Evolutionary conservation across 2,888 invertebrate genomes (phyloP), one percentile per base, ranked within the genome.

Genomic region (Athripsodes cinereus): DNA sequence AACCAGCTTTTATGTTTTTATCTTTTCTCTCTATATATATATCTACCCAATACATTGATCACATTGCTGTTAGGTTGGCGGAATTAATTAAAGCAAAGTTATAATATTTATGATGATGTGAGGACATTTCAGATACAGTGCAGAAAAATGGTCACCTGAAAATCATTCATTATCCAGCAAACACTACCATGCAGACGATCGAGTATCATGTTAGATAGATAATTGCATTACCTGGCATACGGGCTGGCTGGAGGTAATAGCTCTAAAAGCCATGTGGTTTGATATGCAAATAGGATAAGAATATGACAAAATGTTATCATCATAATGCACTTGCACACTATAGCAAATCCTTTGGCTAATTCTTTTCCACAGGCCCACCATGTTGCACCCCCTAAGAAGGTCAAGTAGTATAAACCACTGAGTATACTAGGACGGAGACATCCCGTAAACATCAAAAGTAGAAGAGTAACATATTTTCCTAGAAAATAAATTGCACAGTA

Each of bases 361-460:
- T 88, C 83, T 66, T 82, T 83, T 68, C 89, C 90, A 66, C 89
- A 85, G 20, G 93, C 86, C 91, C 94, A 92, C 76, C 90, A 91
- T 1, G 94, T 93, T 57, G 91, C 88, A 22, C 89, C 82, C 16
- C 83, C 82, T 69, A 97, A 80, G 72, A 96, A 96, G 57, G 88
- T 80, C 55, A 95, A 68, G 74, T 92, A 96, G 74, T 97, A 96
- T 48, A 95, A 80, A 10, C 88, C 89, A 44, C 90, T 90, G 20
- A 87, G 84, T 26, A 91, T 76, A 55, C 93, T 92, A 1, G 96
- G 96, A 47, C 88, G 82, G 69, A 93, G 75, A 60, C 89, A 85
- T 1, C 89, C 90, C 8, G 86, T 83, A 64, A 86, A 76, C 74
- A 89, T 88, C 66, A 90, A 73, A 8, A 84, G 77, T 52, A 82